Percentiles rank a stretch among this genome's conserved stretches.
phyloP scores from a whole-genome alignment of 2,888 invertebrate species.

The Drosophila infuscata region DNA sequence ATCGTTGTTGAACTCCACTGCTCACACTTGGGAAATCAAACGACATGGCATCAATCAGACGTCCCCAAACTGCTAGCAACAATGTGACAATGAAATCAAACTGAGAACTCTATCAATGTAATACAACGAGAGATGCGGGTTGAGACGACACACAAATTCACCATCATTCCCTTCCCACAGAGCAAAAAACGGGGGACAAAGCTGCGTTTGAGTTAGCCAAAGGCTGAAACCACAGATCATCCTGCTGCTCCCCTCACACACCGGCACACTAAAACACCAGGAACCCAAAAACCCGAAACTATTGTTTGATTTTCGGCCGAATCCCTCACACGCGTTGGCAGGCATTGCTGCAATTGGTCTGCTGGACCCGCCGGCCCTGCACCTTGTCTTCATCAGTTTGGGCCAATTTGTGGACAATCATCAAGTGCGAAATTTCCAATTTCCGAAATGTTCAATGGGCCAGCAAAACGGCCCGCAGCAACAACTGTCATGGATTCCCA shows the following conservation, averaged over 20 bases:
- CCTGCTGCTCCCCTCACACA: background rate
- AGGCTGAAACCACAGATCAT: conserved; percentile 57
- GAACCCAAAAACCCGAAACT: conserved; percentile 31
- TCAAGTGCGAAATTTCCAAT: conserved; percentile 86
- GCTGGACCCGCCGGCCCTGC: background rate
- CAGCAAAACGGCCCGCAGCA: conserved; percentile 83
- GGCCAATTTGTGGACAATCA: conserved; percentile 77
- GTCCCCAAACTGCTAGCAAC: conserved; percentile 53
- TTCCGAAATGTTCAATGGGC: conserved; percentile 85
- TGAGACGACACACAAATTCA: conserved; percentile 4
- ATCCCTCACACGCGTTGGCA: conserved; percentile 20
- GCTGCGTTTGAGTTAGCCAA: conserved; percentile 54
- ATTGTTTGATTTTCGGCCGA: conserved; percentile 37
- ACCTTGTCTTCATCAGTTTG: conserved; percentile 64
- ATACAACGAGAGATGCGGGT: conserved; percentile 28
- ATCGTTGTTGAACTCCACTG: conserved; percentile 20
- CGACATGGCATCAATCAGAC: conserved; percentile 66
- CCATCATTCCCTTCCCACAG: background rate
- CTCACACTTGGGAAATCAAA: conserved; percentile 74
- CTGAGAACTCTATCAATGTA: conserved; percentile 44
- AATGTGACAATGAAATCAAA: conserved; percentile 77
- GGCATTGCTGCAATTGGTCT: conserved; percentile 27
- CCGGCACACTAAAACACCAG: background rate
- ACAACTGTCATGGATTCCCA: conserved; percentile 62
- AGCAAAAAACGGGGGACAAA: conserved; percentile 22